Base-by-base conservation (phyloP, 2,797 vertebrate species). In the Botia kubotai region DNA sequence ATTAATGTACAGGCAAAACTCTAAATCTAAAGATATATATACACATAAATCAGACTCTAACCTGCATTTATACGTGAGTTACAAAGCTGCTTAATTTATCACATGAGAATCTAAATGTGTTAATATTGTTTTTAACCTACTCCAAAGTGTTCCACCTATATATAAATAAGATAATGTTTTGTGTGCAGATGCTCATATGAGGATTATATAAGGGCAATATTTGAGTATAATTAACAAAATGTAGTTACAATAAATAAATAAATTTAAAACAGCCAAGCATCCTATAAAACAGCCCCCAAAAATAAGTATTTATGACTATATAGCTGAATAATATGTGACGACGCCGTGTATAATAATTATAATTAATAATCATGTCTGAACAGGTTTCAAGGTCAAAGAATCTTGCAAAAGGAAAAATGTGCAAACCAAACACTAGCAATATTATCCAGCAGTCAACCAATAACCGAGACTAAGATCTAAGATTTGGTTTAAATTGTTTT, bases 81-180 rank as follows among this genome's bases (percentile, higher is more conserved):
- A 39, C 36, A 39, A 84, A 86, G 78, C 43, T 67, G 21, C 48
- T 53, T 58, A 50, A 19, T 63, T 67, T 36, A 72, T 72, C 17
- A 50, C 23, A 60, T 4, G 55, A 67, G 74, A 75, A 77, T 72
- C 39, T 72, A 84, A 83, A 84, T 78, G 46, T 36, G 62, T 66
- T 72, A 53, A 46, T 21, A 36, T 7, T 77, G 11, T 12, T 26
- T 17, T 29, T 60, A 50, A 8, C 2, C 2, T 29, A 67, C 50
- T 55, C 19, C 13, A 3, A 19, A 69, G 60, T 21, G 29, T 43
- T 21, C 50, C 29, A 62, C 26, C 13, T 90, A 92, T 92, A 92
- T 91, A 92, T 92, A 92, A 87, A 87, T 36, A 86, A 78, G 76
- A 88, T 83, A 85, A 82, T 88, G 76, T 67, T 69, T 87, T 89